Evolutionary conservation across 2,888 invertebrate species (phyloP).

Genomic region (Ectemnius continuus): DNA sequence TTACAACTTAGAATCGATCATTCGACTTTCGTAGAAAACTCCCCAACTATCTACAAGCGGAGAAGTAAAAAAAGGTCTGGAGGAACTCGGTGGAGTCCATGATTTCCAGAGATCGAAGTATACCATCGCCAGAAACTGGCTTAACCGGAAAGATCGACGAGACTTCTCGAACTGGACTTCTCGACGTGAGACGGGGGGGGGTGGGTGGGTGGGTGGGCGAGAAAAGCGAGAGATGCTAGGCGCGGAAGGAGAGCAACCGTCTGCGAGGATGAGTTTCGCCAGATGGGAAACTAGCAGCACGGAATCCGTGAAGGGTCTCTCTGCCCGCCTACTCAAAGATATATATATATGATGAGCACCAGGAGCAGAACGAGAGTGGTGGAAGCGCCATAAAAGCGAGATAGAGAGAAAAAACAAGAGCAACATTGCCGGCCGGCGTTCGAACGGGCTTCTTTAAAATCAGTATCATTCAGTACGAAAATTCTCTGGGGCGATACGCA

Average conservation of each 20-base stretch:
- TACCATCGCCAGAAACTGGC: no score
- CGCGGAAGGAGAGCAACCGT: constrained; percentile 1
- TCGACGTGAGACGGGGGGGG: no score
- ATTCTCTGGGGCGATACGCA: no score
- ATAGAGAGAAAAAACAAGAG: neutral
- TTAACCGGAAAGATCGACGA: no score
- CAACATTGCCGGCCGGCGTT: neutral
- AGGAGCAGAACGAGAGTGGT: neutral
- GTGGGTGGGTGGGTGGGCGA: no score
- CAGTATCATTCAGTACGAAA: neutral
- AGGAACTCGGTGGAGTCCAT: no score
- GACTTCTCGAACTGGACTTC: no score
- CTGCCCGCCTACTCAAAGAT: constrained; percentile 13
- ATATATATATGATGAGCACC: no score
- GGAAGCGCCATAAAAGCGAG: neutral
- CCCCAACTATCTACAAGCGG: neutral
- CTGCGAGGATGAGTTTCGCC: neutral
- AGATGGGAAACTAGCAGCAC: neutral
- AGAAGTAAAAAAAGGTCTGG: neutral
- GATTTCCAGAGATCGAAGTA: no score
- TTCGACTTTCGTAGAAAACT: neutral
- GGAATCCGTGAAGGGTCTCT: neutral
- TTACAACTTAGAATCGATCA: neutral
- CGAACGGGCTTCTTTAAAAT: constrained; percentile 4
- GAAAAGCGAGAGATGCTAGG: no score